Evolutionary conservation across 2,797 vertebrate genomes (phyloP).

Genomic region (Lagodon rhomboides): DNA sequence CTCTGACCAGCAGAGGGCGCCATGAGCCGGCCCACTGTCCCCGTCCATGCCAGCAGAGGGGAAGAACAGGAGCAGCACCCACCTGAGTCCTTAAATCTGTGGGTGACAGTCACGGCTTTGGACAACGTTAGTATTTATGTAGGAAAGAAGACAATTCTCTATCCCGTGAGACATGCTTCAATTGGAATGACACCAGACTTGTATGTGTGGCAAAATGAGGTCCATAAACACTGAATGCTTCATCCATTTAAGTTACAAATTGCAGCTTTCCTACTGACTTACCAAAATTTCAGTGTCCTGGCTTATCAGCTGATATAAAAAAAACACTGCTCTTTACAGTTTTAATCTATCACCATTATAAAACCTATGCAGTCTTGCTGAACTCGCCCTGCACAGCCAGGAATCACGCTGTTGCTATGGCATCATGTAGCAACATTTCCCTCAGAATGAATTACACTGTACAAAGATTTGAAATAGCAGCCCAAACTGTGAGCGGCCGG

Average conservation of each 20-base stretch:
- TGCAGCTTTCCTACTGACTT: background rate
- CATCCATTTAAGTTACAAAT: background rate
- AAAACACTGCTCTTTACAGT: background rate
- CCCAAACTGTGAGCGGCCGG: constrained; percentile 33
- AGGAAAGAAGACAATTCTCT: too few species aligned
- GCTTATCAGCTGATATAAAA: background rate
- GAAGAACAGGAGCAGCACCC: too few species aligned
- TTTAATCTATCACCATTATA: constrained; percentile 1
- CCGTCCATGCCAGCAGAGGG: too few species aligned
- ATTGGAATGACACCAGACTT: background rate
- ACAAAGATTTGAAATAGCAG: constrained; percentile 49
- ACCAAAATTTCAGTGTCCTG: background rate
- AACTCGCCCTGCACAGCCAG: constrained; percentile 36
- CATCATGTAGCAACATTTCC: constrained; percentile 45
- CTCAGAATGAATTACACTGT: constrained; percentile 43
- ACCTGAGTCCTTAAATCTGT: too few species aligned
- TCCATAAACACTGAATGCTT: background rate
- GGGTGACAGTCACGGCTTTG: too few species aligned
- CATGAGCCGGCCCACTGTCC: too few species aligned
- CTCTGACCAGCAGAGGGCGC: too few species aligned
- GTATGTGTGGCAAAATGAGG: background rate
- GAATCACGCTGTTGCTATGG: constrained; percentile 70
- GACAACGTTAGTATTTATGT: too few species aligned
- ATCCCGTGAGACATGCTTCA: too few species aligned
- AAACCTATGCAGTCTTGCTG: constrained; percentile 11